These are phyloP conservation scores for Diaperis boleti DNA, from an alignment of 2,888 invertebrate species.

Conservation along the genomic window DNA sequence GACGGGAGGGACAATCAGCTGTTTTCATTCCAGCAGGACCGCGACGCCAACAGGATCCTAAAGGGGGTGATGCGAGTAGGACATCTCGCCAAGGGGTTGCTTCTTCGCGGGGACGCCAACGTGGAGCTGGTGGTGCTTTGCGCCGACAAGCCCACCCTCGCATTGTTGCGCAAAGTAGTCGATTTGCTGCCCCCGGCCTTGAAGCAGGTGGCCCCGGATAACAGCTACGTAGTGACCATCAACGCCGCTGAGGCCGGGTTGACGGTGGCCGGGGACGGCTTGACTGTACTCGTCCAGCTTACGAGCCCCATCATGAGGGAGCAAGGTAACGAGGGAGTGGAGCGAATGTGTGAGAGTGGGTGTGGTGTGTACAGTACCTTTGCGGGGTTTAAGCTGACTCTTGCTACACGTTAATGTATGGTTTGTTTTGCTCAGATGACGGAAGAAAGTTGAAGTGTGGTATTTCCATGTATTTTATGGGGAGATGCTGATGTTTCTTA, in stretches of 20 bases:
- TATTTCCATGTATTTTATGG: neutral
- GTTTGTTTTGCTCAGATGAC: slow-evolving; percentile 7
- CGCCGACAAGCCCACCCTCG: slow-evolving; percentile 91
- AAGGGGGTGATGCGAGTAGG: slow-evolving; percentile 98
- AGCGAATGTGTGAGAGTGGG: slow-evolving; percentile 42
- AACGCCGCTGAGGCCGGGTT: slow-evolving; percentile 89
- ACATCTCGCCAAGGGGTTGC: slow-evolving; percentile 87
- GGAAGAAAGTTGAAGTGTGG: neutral
- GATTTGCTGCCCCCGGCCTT: slow-evolving; percentile 86
- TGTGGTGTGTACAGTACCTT: slow-evolving; percentile 62
- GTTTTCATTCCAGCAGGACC: slow-evolving; percentile 78
- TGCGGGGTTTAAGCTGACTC: slow-evolving; percentile 64
- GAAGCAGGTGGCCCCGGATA: slow-evolving; percentile 77
- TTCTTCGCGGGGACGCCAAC: slow-evolving; percentile 89
- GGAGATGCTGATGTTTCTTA: neutral
- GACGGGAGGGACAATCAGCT: slow-evolving; percentile 86
- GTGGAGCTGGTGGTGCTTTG: slow-evolving; percentile 96
- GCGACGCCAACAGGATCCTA: slow-evolving; percentile 77
- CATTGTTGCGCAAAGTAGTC: slow-evolving; percentile 85
- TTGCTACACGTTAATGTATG: slow-evolving; percentile 15
- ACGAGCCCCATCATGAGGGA: slow-evolving; percentile 96
- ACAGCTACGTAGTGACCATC: slow-evolving; percentile 86
- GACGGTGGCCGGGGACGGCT: slow-evolving; percentile 81
- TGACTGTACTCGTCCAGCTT: slow-evolving; percentile 87
- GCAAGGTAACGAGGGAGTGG: slow-evolving; percentile 69